These are phyloP conservation scores for Cardiocondyla obscurior DNA, from an alignment of 1,140 invertebrate species.

Conservation along the genomic window DNA sequence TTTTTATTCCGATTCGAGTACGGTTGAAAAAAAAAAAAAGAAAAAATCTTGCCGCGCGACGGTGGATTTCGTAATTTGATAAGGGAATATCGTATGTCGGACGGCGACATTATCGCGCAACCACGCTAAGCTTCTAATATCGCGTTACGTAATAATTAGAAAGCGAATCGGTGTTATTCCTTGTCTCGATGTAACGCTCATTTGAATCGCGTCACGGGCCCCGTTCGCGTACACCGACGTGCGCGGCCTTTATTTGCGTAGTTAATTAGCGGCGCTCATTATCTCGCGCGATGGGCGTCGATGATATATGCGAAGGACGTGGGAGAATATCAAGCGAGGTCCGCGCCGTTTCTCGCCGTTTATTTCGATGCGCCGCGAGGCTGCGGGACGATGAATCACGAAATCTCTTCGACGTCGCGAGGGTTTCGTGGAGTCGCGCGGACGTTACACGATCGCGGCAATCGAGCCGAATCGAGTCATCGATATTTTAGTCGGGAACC, in stretches of 20 bases:
- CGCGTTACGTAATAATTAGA: conserved; percentile 66
- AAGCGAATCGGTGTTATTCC: conserved; percentile 62
- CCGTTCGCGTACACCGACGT: not conserved
- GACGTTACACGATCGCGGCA: not conserved
- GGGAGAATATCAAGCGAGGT: not conserved
- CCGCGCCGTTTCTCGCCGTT: not conserved
- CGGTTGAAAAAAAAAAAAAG: not conserved
- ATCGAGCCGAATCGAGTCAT: not conserved
- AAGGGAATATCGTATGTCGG: not conserved
- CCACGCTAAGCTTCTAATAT: not conserved
- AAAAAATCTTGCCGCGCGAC: not conserved
- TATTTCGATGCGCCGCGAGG: not conserved
- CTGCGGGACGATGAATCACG: not conserved
- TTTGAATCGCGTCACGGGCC: not conserved
- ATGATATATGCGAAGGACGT: conserved; percentile 6
- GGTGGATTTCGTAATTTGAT: conserved; percentile 11
- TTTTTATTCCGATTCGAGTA: not conserved
- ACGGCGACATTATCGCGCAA: conserved; percentile 17
- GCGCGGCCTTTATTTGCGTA: conserved; percentile 15
- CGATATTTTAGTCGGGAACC: not conserved
- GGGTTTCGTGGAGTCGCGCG: not conserved
- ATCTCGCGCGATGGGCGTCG: conserved; percentile 31
- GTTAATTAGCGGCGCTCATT: conserved; percentile 41
- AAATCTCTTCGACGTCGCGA: not conserved
- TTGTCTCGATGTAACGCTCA: conserved; percentile 20